Base-by-base conservation (phyloP, 2,797 vertebrate genomes). In the Spinus olivaceus region DNA sequence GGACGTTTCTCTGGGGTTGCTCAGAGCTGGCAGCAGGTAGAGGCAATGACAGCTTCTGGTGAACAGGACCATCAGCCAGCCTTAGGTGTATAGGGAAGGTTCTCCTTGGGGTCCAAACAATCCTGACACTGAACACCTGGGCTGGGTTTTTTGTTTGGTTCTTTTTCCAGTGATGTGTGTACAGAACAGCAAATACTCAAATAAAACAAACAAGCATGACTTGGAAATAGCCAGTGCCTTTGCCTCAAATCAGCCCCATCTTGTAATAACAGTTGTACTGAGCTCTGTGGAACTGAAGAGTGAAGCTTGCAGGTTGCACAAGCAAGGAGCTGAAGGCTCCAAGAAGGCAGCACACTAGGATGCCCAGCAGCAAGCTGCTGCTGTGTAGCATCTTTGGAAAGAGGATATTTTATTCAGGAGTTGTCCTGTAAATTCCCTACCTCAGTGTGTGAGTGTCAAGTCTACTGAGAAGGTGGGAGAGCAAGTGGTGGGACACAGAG, bases 1-100 rank as follows among this genome's bases (percentile, higher is more conserved):
- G 15, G 32, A 0, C 0, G 0, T 94, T 91, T 91, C 63, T 84
- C 49, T 64, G 5, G 27, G 90, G 41, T 18, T 2, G 5, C 61
- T 91, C 42, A n/a, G 64, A 74, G 22, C 10, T 19, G 46, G 30
- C 56, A 94, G 89, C 30, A 69, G 80, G 47, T 19, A 71, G 56
- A 76, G 57, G 41, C 18, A 56, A 7, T 0, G 21, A 6, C 33
- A 77, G 33, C 65, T 77, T 4, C 13, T 39, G 42, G 28, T 56
- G 60, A 85, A 22, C 42, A 21, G 14, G 32, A 27, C 22, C 13
- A 27, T 91, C 50, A 67, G 60, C 32, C 63, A 76, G 64, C n/a
- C 27, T 53, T 37, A 46, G 50, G 61, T 53, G 30, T 8, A 9
- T 0, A 37, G 35, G 42, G n/a, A 57, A 73, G 35, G 14, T 6